Percentiles rank a stretch among this genome's conserved stretches.
phyloP scores from a whole-genome alignment of 2,797 vertebrate species.

The Bovichtus variegatus region DNA sequence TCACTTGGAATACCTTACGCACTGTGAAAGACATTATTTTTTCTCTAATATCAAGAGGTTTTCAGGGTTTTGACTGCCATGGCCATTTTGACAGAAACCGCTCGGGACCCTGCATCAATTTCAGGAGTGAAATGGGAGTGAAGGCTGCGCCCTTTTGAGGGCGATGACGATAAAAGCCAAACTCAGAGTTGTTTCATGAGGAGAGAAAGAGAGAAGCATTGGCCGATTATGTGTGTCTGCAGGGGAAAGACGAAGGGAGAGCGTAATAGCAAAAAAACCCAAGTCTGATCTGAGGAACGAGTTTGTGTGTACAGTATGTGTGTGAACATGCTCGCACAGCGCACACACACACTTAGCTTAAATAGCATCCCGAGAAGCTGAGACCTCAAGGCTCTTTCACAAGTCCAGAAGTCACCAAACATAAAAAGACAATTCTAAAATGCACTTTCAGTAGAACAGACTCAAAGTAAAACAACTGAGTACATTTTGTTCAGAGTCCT shows the following conservation, averaged over 20 bases:
- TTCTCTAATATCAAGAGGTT: constrained; percentile 71
- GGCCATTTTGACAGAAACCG: constrained; percentile 64
- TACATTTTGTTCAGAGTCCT: constrained; percentile 59
- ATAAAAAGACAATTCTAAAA: constrained; percentile 31
- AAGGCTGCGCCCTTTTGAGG: constrained; percentile 59
- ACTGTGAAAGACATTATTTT: constrained; percentile 74
- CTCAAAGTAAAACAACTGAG: constrained; percentile 32
- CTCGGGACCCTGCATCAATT: constrained; percentile 69
- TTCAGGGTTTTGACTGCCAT: constrained; percentile 65
- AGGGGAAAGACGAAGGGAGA: constrained; percentile 48
- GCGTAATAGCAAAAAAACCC: constrained; percentile 51
- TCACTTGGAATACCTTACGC: constrained; percentile 71
- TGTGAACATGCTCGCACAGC: constrained; percentile 16
- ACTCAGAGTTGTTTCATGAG: constrained; percentile 57
- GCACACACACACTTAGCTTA: constrained; percentile 33
- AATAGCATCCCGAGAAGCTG: constrained; percentile 25
- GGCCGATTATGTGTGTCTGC: constrained; percentile 70
- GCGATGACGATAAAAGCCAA: constrained; percentile 68
- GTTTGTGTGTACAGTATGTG: constrained; percentile 3
- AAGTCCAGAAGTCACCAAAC: constrained; percentile 30
- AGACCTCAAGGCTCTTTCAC: constrained; percentile 14
- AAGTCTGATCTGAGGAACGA: constrained; percentile 34
- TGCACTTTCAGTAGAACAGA: constrained; percentile 21
- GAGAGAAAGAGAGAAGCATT: constrained; percentile 56
- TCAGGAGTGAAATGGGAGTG: constrained; percentile 72